Conservation (phyloP, 2,797 vertebrate genomes). For the Sylvia borin region DNA sequence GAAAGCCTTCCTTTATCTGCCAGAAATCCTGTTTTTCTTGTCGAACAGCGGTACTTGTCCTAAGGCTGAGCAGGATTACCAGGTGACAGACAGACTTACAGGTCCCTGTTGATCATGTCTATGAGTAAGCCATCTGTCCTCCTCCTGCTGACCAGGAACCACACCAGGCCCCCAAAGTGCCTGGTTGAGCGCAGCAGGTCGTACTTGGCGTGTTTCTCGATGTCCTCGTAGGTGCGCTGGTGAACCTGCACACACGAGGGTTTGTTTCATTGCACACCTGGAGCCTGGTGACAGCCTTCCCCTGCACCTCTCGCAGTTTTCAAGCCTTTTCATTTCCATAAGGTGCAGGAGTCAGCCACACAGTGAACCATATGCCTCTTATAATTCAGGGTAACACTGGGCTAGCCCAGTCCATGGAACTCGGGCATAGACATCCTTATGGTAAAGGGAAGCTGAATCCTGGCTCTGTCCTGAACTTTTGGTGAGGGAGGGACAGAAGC, state of each 20-base stretch:
- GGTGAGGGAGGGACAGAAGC: background rate
- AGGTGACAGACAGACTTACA: slow-evolving; percentile 81
- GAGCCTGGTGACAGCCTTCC: background rate
- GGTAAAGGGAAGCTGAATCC: background rate
- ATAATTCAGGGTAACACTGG: background rate
- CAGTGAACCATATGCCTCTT: background rate
- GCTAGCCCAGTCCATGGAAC: background rate
- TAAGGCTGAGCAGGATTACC: background rate
- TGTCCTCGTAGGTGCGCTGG: slow-evolving; percentile 84
- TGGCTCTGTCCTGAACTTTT: background rate
- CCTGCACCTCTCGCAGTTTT: background rate
- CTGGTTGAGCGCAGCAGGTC: slow-evolving; percentile 89
- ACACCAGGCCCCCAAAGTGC: slow-evolving; percentile 92
- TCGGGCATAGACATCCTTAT: accelerated
- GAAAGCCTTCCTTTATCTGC: background rate
- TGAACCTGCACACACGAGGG: slow-evolving; percentile 78
- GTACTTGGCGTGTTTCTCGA: slow-evolving; percentile 86
- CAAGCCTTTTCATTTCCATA: background rate
- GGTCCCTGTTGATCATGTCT: slow-evolving; percentile 90
- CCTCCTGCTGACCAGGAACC: slow-evolving; percentile 85
- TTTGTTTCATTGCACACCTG: background rate
- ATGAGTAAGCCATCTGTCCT: slow-evolving; percentile 88
- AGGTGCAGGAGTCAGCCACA: background rate
- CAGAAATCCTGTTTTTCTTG: background rate
- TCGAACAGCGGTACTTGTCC: background rate